phyloP scores from a whole-genome alignment of 2,113 vertebrate species.

The Archilochus colubris region DNA sequence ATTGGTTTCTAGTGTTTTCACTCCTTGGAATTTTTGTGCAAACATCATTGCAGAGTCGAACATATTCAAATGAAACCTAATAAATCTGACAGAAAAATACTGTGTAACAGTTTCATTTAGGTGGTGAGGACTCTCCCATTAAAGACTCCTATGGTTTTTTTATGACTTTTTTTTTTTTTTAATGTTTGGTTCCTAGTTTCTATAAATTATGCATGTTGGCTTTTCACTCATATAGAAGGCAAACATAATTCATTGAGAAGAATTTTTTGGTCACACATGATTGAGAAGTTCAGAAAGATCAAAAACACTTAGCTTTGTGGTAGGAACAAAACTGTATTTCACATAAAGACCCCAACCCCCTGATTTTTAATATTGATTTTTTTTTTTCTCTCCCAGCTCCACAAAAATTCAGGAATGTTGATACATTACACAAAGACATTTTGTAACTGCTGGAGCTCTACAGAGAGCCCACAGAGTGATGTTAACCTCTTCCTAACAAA shows the following conservation, averaged over 20 bases:
- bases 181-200: constrained; percentile 59
- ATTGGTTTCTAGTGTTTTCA: constrained; percentile 15
- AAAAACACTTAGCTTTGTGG: constrained; percentile 60
- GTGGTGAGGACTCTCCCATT: constrained; percentile 48
- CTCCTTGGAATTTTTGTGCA: constrained; percentile 16
- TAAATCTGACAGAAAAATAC: constrained; percentile 68
- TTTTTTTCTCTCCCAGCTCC: background rate
- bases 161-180: background rate
- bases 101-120: constrained; percentile 10
- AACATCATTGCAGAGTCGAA: background rate
- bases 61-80: constrained; percentile 65
- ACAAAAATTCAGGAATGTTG: constrained; percentile 58
- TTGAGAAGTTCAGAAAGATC: constrained; percentile 71
- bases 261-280: constrained; percentile 72
- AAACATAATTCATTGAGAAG: constrained; percentile 73
- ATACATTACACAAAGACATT: constrained; percentile 37
- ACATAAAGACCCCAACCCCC: constrained; percentile 40
- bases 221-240: constrained; percentile 75
- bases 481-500: constrained; percentile 17
- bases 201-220: constrained; percentile 74
- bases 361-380: constrained; percentile 51
- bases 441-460: constrained; percentile 19
- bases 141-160: constrained; percentile 66
- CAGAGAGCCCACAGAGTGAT: background rate
- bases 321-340: constrained; percentile 53